A percentile compares a stretch with the other conserved stretches of the same genome.
These are phyloP conservation scores for Whitmania pigra DNA, from an alignment of 1,140 invertebrate species.

Conservation along the genomic window DNA sequence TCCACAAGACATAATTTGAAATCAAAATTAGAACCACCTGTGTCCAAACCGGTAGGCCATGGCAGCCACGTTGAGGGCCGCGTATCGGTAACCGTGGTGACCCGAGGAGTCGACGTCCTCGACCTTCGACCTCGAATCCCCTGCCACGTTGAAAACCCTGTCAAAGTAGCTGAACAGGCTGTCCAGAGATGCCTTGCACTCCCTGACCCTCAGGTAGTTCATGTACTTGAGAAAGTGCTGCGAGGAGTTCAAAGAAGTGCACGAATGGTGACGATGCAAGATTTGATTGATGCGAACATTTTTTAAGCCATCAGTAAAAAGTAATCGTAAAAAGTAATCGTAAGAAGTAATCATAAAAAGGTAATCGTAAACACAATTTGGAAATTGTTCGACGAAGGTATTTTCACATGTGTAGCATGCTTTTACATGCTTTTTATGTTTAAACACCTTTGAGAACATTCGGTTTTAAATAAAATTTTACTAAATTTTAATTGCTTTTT, in stretches of 20 bases:
- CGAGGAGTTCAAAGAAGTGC: not conserved
- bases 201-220: conserved; percentile 70
- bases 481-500: too few species aligned
- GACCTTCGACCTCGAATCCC: conserved; percentile 31
- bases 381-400: not conserved
- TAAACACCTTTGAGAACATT: too few species aligned
- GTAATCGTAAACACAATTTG: not conserved
- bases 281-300: too few species aligned
- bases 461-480: too few species aligned
- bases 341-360: too few species aligned
- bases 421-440: too few species aligned
- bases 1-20: not conserved
- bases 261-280: too few species aligned
- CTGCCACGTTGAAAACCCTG: conserved; percentile 45
- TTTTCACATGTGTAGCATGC: too few species aligned
- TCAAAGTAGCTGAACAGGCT: conserved; percentile 75
- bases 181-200: conserved; percentile 69
- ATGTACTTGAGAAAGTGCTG: conserved; percentile 80
- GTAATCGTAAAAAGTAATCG: too few species aligned
- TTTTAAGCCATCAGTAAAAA: too few species aligned
- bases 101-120: conserved; percentile 57
- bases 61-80: conserved; percentile 73
- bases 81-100: conserved; percentile 55
- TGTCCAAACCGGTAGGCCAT: conserved; percentile 73
- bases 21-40: conserved; percentile 48